Conservation (phyloP, 2,113 vertebrate genomes). For the Romanogobio albipinnatus region DNA sequence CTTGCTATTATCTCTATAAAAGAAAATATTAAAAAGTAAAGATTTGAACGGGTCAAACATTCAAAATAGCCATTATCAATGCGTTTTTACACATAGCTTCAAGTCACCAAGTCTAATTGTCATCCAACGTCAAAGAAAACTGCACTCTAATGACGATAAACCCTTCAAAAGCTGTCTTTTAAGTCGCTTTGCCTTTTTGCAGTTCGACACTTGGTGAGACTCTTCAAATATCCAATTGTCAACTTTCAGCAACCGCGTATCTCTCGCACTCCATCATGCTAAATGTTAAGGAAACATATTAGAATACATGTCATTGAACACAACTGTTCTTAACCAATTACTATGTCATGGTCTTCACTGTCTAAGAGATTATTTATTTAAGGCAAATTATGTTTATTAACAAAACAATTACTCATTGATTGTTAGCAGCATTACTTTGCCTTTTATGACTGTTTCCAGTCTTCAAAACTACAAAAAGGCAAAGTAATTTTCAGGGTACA, state of each 20-base stretch:
- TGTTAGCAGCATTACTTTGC: background rate
- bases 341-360: background rate
- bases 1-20: background rate
- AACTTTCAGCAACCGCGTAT: background rate
- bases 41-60: background rate
- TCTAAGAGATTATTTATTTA: background rate
- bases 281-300: slow-evolving; percentile 3
- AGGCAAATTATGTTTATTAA: background rate
- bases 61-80: slow-evolving; percentile 23
- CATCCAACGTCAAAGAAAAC: slow-evolving; percentile 26
- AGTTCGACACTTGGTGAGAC: background rate
- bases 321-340: background rate
- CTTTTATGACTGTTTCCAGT: background rate
- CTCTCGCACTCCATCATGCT: background rate
- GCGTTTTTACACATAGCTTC: slow-evolving; percentile 28
- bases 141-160: slow-evolving; percentile 47
- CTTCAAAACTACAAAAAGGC: background rate
- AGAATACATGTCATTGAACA: background rate
- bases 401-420: background rate
- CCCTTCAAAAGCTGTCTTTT: slow-evolving; percentile 31
- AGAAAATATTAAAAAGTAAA: background rate
- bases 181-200: slow-evolving; percentile 11
- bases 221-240: slow-evolving; percentile 11
- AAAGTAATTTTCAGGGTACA: background rate
- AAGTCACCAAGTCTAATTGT: slow-evolving; percentile 27